phyloP scores from a whole-genome alignment of 1,140 invertebrate genomes.

The Frieseomelitta varia region DNA sequence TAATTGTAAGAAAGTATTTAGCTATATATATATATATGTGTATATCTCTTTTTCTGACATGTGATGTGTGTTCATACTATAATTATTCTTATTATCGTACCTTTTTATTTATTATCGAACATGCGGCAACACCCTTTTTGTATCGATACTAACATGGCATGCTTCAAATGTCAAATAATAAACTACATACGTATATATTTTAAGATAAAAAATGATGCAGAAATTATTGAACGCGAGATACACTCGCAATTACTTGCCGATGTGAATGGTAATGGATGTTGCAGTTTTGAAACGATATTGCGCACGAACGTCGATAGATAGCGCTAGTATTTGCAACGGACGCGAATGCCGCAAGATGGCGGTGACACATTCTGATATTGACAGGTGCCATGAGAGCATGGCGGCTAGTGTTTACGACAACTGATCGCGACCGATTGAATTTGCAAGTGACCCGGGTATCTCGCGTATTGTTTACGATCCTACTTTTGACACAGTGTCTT shows the following conservation, averaged over 20 bases:
- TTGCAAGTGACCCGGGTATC: conserved; percentile 26
- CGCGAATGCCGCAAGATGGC: conserved; percentile 39
- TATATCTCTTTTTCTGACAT: conserved; percentile 53
- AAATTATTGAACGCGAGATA: not conserved
- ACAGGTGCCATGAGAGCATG: conserved; percentile 74
- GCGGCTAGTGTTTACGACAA: conserved; percentile 78
- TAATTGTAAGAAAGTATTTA: conserved; percentile 54
- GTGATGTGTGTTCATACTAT: conserved; percentile 72
- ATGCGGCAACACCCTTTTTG: conserved; percentile 62
- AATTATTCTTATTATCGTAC: conserved; percentile 60
- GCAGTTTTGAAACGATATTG: not conserved
- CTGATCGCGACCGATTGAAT: conserved; percentile 70
- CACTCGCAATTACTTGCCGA: not conserved
- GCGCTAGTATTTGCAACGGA: not conserved
- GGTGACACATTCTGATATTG: conserved; percentile 64
- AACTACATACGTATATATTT: conserved; percentile 72
- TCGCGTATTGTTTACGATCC: conserved; percentile 33
- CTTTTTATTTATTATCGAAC: conserved; percentile 73
- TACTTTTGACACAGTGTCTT: not conserved
- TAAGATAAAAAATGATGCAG: conserved; percentile 57
- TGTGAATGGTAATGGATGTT: not conserved
- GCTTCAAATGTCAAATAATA: conserved; percentile 68
- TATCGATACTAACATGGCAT: conserved; percentile 68
- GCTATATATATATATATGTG: not conserved
- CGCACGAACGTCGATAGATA: not conserved